phyloP scores from a whole-genome alignment of 2,888 invertebrate species.

The Harpalus rubripes region DNA sequence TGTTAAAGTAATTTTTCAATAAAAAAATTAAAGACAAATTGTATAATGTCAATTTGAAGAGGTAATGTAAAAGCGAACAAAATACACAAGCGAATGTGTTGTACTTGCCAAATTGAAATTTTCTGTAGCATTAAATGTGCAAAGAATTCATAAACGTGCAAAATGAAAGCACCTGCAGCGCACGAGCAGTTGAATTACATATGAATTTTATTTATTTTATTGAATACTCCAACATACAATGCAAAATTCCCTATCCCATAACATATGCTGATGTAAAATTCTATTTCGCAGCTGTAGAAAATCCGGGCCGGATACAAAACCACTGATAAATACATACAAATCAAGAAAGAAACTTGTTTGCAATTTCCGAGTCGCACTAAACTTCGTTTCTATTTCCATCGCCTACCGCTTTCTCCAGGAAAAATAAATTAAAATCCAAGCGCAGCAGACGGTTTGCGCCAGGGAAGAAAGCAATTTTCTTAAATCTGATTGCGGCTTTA shows the following conservation, averaged over 20 bases:
- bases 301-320: slow-evolving; percentile 47
- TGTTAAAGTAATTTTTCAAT: no score
- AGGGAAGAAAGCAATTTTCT: slow-evolving; percentile 67
- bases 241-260: slow-evolving; percentile 8
- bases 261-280: slow-evolving; percentile 21
- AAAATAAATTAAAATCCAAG: slow-evolving; percentile 66
- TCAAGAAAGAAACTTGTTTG: slow-evolving; percentile 64
- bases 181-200: slow-evolving; percentile 11
- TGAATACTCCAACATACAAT: slow-evolving; percentile 13
- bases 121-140: background rate
- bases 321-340: slow-evolving; percentile 60
- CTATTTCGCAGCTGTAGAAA: slow-evolving; percentile 36
- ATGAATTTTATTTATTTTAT: slow-evolving; percentile 36
- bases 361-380: slow-evolving; percentile 60
- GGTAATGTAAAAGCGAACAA: background rate
- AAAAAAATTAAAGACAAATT: no score
- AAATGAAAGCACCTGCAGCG: background rate
- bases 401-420: slow-evolving; percentile 48
- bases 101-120: background rate
- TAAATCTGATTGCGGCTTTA: slow-evolving; percentile 67
- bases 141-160: slow-evolving; percentile 6
- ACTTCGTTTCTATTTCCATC: slow-evolving; percentile 60
- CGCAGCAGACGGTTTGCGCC: slow-evolving; percentile 61
- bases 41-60: background rate
- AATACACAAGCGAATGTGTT: background rate